A percentile compares a stretch with the other conserved stretches of the same genome.
Conservation (phyloP, 2,113 vertebrate species). For the Todiramphus saurophagus region DNA sequence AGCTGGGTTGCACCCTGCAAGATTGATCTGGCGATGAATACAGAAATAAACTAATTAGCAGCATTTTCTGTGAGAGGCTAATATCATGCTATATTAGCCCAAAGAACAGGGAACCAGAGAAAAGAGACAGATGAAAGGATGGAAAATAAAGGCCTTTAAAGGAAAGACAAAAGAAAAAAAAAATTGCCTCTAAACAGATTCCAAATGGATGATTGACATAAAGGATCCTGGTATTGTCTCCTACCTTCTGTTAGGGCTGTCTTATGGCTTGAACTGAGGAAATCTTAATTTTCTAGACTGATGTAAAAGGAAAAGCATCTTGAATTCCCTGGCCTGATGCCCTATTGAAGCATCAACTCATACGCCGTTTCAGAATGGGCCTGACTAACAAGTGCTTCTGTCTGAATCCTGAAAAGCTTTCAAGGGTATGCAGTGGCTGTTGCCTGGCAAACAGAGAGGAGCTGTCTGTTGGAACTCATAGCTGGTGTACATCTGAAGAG, state of each 20-base stretch:
- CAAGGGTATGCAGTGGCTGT: not conserved
- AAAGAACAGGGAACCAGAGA: not conserved
- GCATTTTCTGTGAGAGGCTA: conserved; percentile 2
- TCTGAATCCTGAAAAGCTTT: conserved; percentile 8
- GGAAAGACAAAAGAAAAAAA: not conserved
- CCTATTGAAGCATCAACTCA: conserved; percentile 37
- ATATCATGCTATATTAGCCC: conserved; percentile 2
- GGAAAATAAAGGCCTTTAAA: conserved; percentile 15
- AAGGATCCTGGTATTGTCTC: conserved; percentile 12
- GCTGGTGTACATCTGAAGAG: not conserved
- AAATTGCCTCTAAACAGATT: not conserved
- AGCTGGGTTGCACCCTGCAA: not conserved
- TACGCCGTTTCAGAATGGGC: not conserved
- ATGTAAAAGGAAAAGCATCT: conserved; percentile 22
- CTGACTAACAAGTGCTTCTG: conserved; percentile 2
- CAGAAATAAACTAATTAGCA: conserved; percentile 45
- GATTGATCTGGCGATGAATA: not conserved
- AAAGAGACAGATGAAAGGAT: conserved; percentile 18
- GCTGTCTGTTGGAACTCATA: not conserved
- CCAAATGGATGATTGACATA: conserved; percentile 38
- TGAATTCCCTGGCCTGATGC: conserved; percentile 44
- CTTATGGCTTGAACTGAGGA: conserved; percentile 15
- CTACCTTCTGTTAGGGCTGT: conserved; percentile 43
- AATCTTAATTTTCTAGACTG: conserved; percentile 44
- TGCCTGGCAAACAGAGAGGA: not conserved